Percentiles rank a stretch among this genome's conserved stretches.
Conservation (phyloP, 2,797 vertebrate genomes). For the Falco rusticolus region DNA sequence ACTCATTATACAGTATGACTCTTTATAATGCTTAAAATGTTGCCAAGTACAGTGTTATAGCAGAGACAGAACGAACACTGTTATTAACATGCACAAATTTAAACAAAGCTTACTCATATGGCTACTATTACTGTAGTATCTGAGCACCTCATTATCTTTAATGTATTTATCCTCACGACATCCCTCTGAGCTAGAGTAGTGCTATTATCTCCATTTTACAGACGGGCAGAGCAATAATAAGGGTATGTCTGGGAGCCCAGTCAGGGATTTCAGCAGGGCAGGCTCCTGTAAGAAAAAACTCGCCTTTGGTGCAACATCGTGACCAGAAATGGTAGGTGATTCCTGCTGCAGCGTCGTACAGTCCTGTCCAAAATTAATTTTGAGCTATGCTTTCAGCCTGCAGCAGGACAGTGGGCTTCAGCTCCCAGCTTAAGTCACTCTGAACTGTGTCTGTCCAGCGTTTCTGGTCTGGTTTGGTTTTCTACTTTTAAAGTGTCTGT, state of each 20-base stretch:
- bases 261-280: constrained; percentile 8
- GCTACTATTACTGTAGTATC: neutral
- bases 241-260: neutral
- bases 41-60: constrained; percentile 47
- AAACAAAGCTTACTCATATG: constrained; percentile 44
- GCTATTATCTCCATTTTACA: constrained; percentile 57
- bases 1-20: constrained; percentile 42
- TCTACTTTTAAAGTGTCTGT: neutral
- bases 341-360: rapidly evolving
- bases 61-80: neutral
- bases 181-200: neutral
- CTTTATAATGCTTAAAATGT: constrained; percentile 28
- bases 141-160: constrained; percentile 51
- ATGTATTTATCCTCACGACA: constrained; percentile 48
- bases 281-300: neutral
- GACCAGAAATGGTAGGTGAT: neutral
- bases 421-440: neutral
- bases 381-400: neutral
- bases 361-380: neutral
- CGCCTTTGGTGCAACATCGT: rapidly evolving
- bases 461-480: neutral
- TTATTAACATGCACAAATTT: constrained; percentile 39
- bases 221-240: constrained; percentile 22
- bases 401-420: neutral
- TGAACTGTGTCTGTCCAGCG: neutral